Conservation (phyloP, 2,113 vertebrate species). For the Aleadryas rufinucha region DNA sequence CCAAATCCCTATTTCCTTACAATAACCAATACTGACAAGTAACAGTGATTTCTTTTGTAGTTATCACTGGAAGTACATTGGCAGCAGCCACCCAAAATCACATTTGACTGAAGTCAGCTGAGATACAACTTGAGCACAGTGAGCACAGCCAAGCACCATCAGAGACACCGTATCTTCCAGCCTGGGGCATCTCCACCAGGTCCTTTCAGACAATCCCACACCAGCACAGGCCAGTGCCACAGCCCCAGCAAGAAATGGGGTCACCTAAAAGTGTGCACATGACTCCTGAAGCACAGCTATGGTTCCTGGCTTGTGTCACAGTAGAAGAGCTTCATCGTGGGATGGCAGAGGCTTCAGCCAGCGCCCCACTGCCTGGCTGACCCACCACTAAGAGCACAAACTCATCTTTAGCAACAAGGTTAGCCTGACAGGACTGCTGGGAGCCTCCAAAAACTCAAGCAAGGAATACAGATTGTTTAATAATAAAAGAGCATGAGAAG, state of each 20-base stretch:
- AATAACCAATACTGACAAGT: not conserved
- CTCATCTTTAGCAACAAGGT: not conserved
- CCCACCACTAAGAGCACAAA: not conserved
- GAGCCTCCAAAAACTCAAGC: not conserved
- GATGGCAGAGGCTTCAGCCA: accelerated
- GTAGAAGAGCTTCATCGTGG: not conserved
- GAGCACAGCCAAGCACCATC: not conserved
- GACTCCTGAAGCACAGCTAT: not conserved
- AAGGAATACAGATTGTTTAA: not conserved
- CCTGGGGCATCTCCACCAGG: not conserved
- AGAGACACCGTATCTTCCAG: not conserved
- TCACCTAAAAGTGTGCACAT: not conserved
- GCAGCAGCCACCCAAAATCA: not conserved
- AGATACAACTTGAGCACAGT: not conserved
- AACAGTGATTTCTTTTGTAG: not conserved
- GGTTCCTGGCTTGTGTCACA: accelerated
- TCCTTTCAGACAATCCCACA: not conserved
- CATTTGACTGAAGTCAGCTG: not conserved
- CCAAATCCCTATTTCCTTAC: not conserved
- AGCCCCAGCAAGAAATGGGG: not conserved
- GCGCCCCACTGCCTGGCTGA: accelerated
- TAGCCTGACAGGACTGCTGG: slow-evolving; percentile 18
- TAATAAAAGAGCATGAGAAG: slow-evolving; percentile 39
- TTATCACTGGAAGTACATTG: not conserved
- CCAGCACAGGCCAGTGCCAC: accelerated